Evolutionary conservation across 2,888 invertebrate genomes (phyloP).

Genomic region (Linyphia triangularis): DNA sequence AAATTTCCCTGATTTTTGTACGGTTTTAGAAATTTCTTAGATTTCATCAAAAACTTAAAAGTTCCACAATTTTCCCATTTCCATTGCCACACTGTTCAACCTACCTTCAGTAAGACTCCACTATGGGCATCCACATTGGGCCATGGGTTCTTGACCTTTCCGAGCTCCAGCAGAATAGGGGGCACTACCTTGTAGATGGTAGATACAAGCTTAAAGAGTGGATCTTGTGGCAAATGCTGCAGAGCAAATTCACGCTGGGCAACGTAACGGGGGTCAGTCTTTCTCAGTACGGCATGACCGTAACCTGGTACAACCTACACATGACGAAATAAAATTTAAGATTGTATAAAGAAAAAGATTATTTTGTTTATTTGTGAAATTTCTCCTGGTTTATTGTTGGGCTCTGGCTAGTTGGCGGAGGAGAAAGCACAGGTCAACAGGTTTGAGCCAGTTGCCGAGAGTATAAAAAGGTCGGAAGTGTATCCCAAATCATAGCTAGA

Average conservation of each 20-base stretch:
- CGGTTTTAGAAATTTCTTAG: not conserved
- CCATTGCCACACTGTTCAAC: conserved; percentile 10
- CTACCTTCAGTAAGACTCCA: conserved; percentile 92
- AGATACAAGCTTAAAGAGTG: conserved; percentile 93
- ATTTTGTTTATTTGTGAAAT: too few species aligned
- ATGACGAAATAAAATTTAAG: too few species aligned
- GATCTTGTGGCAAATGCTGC: conserved; percentile 95
- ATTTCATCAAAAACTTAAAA: not conserved
- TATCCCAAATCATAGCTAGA: too few species aligned
- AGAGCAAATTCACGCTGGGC: conserved; percentile 96
- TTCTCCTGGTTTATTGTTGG: too few species aligned
- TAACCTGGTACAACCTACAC: conserved; percentile 94
- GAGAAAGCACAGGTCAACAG: too few species aligned
- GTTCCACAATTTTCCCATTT: not conserved
- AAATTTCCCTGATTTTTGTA: not conserved
- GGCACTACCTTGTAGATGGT: conserved; percentile 95
- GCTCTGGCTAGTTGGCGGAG: too few species aligned
- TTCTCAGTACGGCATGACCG: conserved; percentile 96
- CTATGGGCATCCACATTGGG: conserved; percentile 99
- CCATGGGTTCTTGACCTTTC: conserved; percentile 99
- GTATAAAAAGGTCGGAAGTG: too few species aligned
- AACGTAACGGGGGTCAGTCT: conserved; percentile 95
- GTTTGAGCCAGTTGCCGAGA: too few species aligned
- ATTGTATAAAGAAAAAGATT: too few species aligned
- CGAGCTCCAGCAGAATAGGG: conserved; percentile 92